Conservation (phyloP, 2,888 invertebrate species). For the Mythimna loreyi region DNA sequence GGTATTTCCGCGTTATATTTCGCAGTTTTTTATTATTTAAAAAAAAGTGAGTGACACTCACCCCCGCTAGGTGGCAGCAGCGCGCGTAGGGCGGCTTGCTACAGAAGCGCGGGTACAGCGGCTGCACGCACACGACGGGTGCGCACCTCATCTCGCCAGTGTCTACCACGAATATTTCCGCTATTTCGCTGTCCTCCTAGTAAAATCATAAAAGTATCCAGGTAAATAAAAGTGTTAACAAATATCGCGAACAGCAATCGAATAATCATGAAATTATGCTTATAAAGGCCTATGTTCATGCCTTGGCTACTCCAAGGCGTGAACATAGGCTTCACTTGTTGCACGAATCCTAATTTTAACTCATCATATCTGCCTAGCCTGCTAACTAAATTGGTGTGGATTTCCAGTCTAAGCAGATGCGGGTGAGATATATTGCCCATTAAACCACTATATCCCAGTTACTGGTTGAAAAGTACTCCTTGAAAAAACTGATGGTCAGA, state of each 20-base stretch:
- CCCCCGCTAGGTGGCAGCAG: slow-evolving; percentile 85
- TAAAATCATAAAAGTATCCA: not conserved
- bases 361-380: too few species aligned
- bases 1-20: too few species aligned
- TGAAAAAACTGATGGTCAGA: too few species aligned
- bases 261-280: not conserved
- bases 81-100: slow-evolving; percentile 79
- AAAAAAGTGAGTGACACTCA: too few species aligned
- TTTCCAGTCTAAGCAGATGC: too few species aligned
- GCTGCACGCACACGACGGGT: slow-evolving; percentile 67
- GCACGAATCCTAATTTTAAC: not conserved
- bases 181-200: slow-evolving; percentile 60
- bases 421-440: too few species aligned
- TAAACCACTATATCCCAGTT: too few species aligned
- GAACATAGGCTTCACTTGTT: not conserved
- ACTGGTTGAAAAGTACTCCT: too few species aligned
- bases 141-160: slow-evolving; percentile 77
- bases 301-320: not conserved
- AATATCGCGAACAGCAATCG: not conserved
- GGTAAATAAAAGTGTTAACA: not conserved
- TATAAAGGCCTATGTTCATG: too few species aligned
- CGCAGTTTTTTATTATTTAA: too few species aligned
- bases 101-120: slow-evolving; percentile 75
- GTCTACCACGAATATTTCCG: slow-evolving; percentile 81
- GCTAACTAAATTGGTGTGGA: too few species aligned